phyloP scores from a whole-genome alignment of 2,888 invertebrate species.

The Hemistola chrysoprasaria region DNA sequence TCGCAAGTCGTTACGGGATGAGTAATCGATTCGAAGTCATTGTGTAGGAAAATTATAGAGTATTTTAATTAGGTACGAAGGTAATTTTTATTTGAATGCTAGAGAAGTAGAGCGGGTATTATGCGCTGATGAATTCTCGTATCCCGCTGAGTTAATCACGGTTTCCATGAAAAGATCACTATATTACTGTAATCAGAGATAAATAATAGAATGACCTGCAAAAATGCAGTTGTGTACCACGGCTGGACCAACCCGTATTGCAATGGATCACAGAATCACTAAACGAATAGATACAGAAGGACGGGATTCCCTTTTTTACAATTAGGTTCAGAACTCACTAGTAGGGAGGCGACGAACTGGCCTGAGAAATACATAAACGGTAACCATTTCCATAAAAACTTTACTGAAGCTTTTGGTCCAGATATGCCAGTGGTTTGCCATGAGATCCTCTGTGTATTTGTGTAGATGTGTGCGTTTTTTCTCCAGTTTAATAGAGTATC shows the following conservation, averaged over 20 bases:
- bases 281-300: too few relatives aligned
- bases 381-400: too few relatives aligned
- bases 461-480: too few relatives aligned
- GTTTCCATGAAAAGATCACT: conserved; percentile 11
- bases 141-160: conserved; percentile 23
- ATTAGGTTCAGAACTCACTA: too few relatives aligned
- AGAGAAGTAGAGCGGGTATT: conserved; percentile 7
- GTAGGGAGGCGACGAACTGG: too few relatives aligned
- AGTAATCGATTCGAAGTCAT: conserved; percentile 44
- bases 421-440: too few relatives aligned
- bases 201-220: conserved; percentile 17
- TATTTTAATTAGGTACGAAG: conserved; percentile 27
- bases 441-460: too few relatives aligned
- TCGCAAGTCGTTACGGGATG: conserved; percentile 37
- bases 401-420: too few relatives aligned
- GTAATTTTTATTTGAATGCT: conserved; percentile 19
- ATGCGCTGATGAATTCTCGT: conserved; percentile 15
- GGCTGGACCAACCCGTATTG: conserved; percentile 3
- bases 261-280: too few relatives aligned
- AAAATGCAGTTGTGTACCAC: conserved; percentile 16
- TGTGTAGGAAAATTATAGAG: conserved; percentile 35
- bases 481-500: too few relatives aligned
- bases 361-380: too few relatives aligned
- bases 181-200: conserved; percentile 20
- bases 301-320: too few relatives aligned